Percentiles rank a stretch among this genome's conserved stretches.
Conservation (phyloP, 2,797 vertebrate genomes). For the Distichodus sexfasciatus region DNA sequence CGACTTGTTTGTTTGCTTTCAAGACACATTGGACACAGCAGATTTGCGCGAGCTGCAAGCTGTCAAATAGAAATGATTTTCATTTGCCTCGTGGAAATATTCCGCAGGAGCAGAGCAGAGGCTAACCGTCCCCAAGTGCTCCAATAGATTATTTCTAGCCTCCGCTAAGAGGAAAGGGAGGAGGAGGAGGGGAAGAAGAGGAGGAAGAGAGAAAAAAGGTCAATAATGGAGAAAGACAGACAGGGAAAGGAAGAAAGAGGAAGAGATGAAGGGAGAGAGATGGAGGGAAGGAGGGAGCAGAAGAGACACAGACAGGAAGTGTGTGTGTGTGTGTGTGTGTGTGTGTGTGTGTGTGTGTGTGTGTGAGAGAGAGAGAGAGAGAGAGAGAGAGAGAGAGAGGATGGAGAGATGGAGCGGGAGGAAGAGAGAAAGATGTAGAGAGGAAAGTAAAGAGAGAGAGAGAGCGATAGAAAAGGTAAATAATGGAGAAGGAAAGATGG, state of each 20-base stretch:
- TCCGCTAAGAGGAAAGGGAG: slow-evolving; percentile 16
- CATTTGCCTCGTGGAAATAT: slow-evolving; percentile 45
- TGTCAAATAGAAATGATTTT: slow-evolving; percentile 46
- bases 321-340: too few relatives aligned
- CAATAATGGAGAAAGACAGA: too few relatives aligned
- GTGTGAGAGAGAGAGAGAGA: too few relatives aligned
- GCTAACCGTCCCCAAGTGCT: slow-evolving; percentile 20
- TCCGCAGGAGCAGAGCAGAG: slow-evolving; percentile 25
- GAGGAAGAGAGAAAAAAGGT: slow-evolving; percentile 28
- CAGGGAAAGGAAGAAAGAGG: slow-evolving; percentile 25
- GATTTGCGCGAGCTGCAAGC: slow-evolving; percentile 26
- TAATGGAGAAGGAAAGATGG: too few relatives aligned
- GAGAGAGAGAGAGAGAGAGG: too few relatives aligned
- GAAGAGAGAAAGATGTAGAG: too few relatives aligned
- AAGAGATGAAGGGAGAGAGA: slow-evolving; percentile 38
- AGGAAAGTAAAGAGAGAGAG: too few relatives aligned
- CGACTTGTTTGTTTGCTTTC: background rate
- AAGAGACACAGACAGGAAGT: slow-evolving; percentile 30
- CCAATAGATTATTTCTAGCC: slow-evolving; percentile 45
- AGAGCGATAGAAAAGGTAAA: too few relatives aligned
- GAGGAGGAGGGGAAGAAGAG: slow-evolving; percentile 27
- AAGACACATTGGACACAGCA: background rate
- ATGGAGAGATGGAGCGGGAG: too few relatives aligned
- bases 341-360: too few relatives aligned
- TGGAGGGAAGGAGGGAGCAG: slow-evolving; percentile 25